These are phyloP conservation scores for Oreonectes daqikongensis DNA, from an alignment of 2,797 vertebrate genomes.

Conservation along the genomic window DNA sequence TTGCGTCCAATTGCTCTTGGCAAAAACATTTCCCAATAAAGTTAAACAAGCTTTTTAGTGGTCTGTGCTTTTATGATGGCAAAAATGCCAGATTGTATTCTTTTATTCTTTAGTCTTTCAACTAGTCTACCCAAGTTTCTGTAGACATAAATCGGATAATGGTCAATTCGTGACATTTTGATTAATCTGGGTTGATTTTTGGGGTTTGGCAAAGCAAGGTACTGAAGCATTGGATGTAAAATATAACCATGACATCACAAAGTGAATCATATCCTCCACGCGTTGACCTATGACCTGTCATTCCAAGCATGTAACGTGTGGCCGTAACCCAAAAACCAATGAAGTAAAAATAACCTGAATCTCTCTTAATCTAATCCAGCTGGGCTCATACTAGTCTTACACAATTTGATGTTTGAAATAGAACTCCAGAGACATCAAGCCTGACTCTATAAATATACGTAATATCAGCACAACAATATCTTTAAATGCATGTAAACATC, in stretches of 20 bases:
- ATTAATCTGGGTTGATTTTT: neutral
- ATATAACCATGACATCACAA: constrained; percentile 48
- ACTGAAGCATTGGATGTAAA: constrained; percentile 7
- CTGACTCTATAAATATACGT: neutral
- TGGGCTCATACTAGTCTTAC: constrained; percentile 55
- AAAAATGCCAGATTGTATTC: neutral
- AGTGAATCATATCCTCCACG: constrained; percentile 54
- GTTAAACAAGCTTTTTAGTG: constrained; percentile 2
- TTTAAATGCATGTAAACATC: neutral
- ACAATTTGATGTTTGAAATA: constrained; percentile 10
- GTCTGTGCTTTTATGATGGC: constrained; percentile 16
- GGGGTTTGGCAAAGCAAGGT: neutral
- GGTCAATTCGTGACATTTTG: neutral
- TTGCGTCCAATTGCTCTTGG: constrained; percentile 49
- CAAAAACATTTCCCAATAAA: constrained; percentile 1
- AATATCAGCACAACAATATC: neutral
- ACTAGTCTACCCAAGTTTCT: neutral
- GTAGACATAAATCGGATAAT: neutral
- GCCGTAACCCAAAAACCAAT: constrained; percentile 66
- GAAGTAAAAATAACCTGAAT: constrained; percentile 69
- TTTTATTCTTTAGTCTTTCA: neutral
- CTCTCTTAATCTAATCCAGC: constrained; percentile 73
- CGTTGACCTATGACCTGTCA: constrained; percentile 58
- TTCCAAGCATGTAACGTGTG: constrained; percentile 56
- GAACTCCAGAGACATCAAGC: neutral